Evolutionary conservation across 37 sponge, comb jelly and placozoan genomes (phyloP), one percentile per base, ranked within the genome.

Genomic region (Cliona cf. orientalis): DNA sequence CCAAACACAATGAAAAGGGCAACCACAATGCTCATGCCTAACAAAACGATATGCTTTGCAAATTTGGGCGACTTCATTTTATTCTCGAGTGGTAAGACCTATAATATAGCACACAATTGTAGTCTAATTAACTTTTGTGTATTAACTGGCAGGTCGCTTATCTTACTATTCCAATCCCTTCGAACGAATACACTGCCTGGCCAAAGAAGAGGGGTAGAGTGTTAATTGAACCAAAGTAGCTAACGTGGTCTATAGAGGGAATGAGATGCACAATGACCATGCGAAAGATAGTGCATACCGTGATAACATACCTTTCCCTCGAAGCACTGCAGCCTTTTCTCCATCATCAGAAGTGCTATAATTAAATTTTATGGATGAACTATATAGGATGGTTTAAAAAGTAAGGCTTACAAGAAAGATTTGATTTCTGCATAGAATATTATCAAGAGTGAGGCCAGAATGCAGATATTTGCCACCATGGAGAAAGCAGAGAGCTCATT

Each of bases 81-180:
- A 43, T 98, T 98, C 80, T 95, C 96, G 46, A 96, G 79, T 12
- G 99, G 99, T 25, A 98, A 77, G 45, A 94, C 80, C 90, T 85
- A 39, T 28, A 41, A 33, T n/a, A 25, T 31, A 42, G 29, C n/a
- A 59, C 5, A 59, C 28, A 59, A 59, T 59, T 4, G 14, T 12
- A 59, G 28, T 29, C 5, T 29, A 29, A 29, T 29, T 59, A 9
- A 29, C 60, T 4, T 29, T n/a, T n/a, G n/a, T n/a, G n/a, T n/a
- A n/a, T n/a, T n/a, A n/a, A n/a, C n/a, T n/a, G n/a, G n/a, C n/a
- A n/a, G n/a, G n/a, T n/a, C n/a, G n/a, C n/a, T n/a, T n/a, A n/a
- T n/a, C 87, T 74, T 31, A 95, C 94, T 71, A 86, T 67, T 68
- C 98, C 94, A 42, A 98, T 98, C 0, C 93, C 99, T 72, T 96